These are phyloP conservation scores for Chrysodeixis includens DNA, from an alignment of 2,888 invertebrate genomes.

Conservation along the genomic window DNA sequence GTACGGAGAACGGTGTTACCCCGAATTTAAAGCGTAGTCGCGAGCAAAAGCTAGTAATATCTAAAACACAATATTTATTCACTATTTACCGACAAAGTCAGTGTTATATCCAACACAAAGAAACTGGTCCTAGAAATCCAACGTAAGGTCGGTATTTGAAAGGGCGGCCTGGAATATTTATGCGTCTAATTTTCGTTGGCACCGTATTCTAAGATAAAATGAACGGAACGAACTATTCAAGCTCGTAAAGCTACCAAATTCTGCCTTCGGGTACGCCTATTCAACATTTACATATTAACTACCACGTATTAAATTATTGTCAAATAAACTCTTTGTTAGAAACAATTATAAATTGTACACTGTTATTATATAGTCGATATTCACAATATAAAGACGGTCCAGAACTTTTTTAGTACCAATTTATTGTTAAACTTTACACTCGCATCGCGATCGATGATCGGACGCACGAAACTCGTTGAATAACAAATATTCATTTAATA, in stretches of 20 bases:
- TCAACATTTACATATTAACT: not conserved
- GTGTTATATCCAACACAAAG: conserved; percentile 66
- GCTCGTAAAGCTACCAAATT: conserved; percentile 20
- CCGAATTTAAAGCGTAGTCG: no score
- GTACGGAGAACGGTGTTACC: no score
- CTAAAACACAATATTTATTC: conserved; percentile 9
- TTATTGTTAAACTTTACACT: not conserved
- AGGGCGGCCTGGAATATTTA: conserved; percentile 78
- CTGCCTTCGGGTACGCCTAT: conserved; percentile 17
- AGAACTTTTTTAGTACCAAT: not conserved
- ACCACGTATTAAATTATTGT: not conserved
- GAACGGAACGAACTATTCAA: conserved; percentile 52
- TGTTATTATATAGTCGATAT: no score
- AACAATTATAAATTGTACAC: not conserved
- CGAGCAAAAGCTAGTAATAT: no score
- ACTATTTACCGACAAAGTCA: conserved; percentile 53
- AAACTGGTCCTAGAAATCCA: conserved; percentile 70
- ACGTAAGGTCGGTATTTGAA: conserved; percentile 85
- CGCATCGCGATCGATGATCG: not conserved
- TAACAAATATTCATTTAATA: not conserved
- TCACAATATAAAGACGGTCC: not conserved
- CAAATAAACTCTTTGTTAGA: not conserved
- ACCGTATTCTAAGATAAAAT: conserved; percentile 42
- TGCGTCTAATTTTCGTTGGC: conserved; percentile 66
- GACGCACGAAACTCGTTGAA: not conserved